Conservation (phyloP, 92 coral and sea anemone species). For the Metridium senile region DNA sequence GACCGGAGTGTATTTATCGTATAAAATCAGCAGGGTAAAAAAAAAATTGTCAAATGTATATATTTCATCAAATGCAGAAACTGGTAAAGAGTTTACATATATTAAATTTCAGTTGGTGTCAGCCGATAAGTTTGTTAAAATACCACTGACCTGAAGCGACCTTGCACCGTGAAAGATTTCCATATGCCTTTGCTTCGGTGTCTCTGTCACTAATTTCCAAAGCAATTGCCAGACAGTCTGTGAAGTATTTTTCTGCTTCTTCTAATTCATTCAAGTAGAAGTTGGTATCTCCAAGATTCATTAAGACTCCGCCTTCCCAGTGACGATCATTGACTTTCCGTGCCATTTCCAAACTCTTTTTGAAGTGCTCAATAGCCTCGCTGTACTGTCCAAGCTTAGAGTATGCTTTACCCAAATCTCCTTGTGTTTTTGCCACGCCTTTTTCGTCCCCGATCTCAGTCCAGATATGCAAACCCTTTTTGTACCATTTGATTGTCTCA, state of each 20-base stretch:
- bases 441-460: background rate
- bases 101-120: no score
- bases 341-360: background rate
- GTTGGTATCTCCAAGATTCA: background rate
- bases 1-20: no score
- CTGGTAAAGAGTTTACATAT: no score
- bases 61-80: no score
- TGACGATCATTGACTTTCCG: background rate
- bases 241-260: conserved; percentile 5
- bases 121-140: no score
- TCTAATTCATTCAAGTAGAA: background rate
- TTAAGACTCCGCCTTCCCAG: background rate
- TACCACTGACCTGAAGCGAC: background rate
- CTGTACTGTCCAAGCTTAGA: background rate
- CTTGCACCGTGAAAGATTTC: background rate
- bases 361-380: background rate
- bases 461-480: background rate
- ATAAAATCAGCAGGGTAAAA: no score
- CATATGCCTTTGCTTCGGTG: background rate
- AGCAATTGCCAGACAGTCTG: conserved; percentile 1
- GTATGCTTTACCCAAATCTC: background rate
- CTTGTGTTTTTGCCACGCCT: background rate
- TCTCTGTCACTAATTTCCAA: conserved; percentile 1
- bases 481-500: background rate
- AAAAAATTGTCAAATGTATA: no score